Evolutionary conservation across 2,888 invertebrate genomes (phyloP).

Genomic region (Mechanitis messenoides): DNA sequence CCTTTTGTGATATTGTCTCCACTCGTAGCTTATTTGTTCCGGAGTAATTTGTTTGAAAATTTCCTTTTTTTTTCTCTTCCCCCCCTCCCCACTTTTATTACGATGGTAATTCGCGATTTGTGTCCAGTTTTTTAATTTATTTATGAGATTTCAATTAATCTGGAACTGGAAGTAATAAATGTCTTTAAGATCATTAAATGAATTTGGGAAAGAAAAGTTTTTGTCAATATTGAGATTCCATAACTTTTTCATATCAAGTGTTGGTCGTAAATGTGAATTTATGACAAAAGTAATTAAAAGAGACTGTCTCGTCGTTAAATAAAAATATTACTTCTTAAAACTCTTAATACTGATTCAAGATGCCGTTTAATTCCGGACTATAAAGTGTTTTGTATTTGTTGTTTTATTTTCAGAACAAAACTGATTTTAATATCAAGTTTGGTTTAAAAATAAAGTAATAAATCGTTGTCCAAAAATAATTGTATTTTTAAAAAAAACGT

Average conservation of each 20-base stretch:
- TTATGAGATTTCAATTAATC: slow-evolving; percentile 19
- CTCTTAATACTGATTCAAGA: no score
- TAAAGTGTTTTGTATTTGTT: no score
- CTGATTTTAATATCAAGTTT: neutral
- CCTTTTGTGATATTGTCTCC: slow-evolving; percentile 64
- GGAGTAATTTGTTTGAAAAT: slow-evolving; percentile 53
- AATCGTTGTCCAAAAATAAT: slow-evolving; percentile 16
- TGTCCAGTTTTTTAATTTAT: slow-evolving; percentile 20
- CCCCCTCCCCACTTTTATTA: slow-evolving; percentile 26
- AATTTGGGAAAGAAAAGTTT: neutral
- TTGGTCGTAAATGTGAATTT: no score
- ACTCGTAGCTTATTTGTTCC: slow-evolving; percentile 54
- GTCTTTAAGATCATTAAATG: neutral
- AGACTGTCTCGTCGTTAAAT: no score
- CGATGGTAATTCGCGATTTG: slow-evolving; percentile 31
- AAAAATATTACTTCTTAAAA: no score
- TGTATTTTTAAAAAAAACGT: slow-evolving; percentile 13
- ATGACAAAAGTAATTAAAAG: no score
- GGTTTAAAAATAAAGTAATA: slow-evolving; percentile 8
- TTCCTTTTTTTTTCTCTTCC: slow-evolving; percentile 34
- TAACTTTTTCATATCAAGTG: no score
- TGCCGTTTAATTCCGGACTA: no score
- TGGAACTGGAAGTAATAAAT: neutral
- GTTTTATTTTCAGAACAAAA: no score
- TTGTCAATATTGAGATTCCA: no score